Conservation (phyloP, 1,140 invertebrate species). For the Lepidurus packardi region DNA sequence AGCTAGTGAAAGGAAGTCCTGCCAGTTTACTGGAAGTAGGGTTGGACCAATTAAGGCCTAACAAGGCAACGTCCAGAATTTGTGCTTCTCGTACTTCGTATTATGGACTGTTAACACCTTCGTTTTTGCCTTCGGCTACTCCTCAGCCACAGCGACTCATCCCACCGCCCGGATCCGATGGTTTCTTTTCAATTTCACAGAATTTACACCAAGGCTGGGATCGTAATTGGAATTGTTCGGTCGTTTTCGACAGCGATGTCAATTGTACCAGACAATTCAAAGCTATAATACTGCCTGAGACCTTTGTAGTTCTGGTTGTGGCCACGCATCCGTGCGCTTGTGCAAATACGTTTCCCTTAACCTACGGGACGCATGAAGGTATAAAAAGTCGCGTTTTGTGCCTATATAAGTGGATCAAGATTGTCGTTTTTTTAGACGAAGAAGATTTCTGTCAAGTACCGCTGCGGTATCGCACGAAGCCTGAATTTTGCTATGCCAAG, state of each 20-base stretch:
- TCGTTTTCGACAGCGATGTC: background rate
- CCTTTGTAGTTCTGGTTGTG: background rate
- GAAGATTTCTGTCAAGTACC: constrained; percentile 10
- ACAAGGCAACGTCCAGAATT: background rate
- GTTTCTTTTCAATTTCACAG: constrained; percentile 18
- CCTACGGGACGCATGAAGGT: background rate
- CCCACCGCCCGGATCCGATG: background rate
- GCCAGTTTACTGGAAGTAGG: constrained; percentile 3
- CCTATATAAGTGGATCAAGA: background rate
- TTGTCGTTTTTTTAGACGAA: background rate
- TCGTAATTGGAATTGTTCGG: background rate
- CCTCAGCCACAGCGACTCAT: background rate
- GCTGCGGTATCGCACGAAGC: background rate
- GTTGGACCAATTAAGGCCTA: constrained; percentile 5
- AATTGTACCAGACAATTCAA: constrained; percentile 10
- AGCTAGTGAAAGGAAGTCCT: background rate
- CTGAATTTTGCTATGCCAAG: background rate
- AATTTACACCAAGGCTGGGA: background rate
- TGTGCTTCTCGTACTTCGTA: background rate
- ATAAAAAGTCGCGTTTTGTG: background rate
- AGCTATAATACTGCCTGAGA: background rate
- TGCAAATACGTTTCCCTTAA: background rate
- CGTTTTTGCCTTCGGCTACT: background rate
- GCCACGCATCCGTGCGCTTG: background rate
- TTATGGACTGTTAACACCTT: constrained; percentile 7